Conservation (phyloP, 2,797 vertebrate genomes). For the Heliangelus exortis region DNA sequence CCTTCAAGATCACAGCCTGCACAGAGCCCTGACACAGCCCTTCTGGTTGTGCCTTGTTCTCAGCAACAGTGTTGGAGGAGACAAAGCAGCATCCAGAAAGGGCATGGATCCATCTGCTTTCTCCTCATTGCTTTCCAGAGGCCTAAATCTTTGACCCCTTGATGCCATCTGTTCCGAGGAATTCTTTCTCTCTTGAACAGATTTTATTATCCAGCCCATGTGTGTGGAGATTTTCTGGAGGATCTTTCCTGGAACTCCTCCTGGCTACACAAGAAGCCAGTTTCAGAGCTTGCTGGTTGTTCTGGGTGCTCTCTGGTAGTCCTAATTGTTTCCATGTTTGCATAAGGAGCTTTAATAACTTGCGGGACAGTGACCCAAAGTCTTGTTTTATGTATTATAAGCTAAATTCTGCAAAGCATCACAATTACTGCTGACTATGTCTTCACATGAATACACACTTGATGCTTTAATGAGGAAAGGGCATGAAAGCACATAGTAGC, state of each 20-base stretch:
- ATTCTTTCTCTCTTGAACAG: slow-evolving; percentile 10
- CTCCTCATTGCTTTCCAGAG: not conserved
- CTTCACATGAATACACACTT: not conserved
- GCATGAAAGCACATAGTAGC: not conserved
- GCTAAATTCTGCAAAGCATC: not conserved
- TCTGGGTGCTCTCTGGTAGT: not conserved
- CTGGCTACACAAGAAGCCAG: not conserved
- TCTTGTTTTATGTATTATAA: not conserved
- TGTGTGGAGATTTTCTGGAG: not conserved
- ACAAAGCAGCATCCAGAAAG: not conserved
- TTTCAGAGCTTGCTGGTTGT: not conserved
- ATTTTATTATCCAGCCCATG: not conserved
- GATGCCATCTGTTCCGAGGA: not conserved
- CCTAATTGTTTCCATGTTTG: not conserved
- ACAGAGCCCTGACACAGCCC: not conserved
- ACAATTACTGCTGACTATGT: not conserved
- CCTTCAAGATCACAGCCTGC: not conserved
- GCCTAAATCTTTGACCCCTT: not conserved
- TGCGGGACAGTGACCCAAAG: not conserved
- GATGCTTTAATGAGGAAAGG: not conserved
- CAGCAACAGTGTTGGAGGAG: not conserved
- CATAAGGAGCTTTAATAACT: not conserved
- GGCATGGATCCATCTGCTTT: not conserved
- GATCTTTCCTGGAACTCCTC: slow-evolving; percentile 12
- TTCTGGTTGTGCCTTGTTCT: not conserved